Base-by-base conservation (phyloP, 2,797 vertebrate genomes). In the Yasuhikotakia modesta region DNA sequence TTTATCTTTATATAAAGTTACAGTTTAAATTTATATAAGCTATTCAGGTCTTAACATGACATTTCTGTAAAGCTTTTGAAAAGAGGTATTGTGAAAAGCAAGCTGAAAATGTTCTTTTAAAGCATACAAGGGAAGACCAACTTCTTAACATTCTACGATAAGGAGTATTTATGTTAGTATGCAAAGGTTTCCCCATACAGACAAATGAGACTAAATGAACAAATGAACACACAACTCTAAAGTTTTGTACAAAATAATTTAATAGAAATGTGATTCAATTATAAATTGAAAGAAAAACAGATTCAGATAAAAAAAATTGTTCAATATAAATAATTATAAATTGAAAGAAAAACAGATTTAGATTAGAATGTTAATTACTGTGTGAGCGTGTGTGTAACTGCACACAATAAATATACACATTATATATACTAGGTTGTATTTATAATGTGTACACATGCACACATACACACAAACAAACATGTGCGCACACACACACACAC, bases 231-330 rank as follows among this genome's bases (percentile, higher is more conserved):
- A 11, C 8, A 61, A 45, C 55, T 83, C 17, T 43, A 78, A n/a
- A 16, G 75, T 27, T 88, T 80, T 91, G 92, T 91, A 93, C 87
- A 95, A 96, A 95, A 91, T 95, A 92, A 88, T 91, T 94, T 94
- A 94, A 90, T 93, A 91, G 91, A 93, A 92, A 93, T 90, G 92
- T 84, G 89, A 89, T 87, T 82, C 60, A 86, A 88, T 90, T 89
- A 85, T 85, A 94, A 93, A 91, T 92, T 87, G 80, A 92, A 93
- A 92, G 87, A 94, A 93, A 95, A 86, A 86, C 94, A 89, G 90
- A 91, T 84, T 43, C 39, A 43, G 52, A 22, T 57, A 22, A 87
- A 91, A 95, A 95, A 93, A 92, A 93, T 83, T 90, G 89, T 87
- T 82, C 58, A 86, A 88, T 90, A 85, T 85, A 94, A 93, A 91